Evolutionary conservation across 1,140 invertebrate genomes (phyloP), one percentile per base, ranked within the genome.

Genomic region (Lepidurus packardi): DNA sequence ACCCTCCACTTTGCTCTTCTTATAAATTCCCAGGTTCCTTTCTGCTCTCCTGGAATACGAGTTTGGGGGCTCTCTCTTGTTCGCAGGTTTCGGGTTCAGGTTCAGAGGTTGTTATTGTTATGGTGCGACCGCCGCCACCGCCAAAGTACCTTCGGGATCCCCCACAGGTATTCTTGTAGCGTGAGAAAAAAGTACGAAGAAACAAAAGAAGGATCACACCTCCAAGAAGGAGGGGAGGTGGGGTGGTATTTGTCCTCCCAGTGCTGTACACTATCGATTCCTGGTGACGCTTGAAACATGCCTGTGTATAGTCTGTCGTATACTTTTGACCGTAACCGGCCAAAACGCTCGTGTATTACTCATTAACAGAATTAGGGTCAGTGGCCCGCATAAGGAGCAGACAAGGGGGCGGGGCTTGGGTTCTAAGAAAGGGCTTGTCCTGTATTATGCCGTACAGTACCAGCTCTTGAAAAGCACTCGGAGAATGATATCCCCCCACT

Each of bases 361-460:
- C 53, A 65, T 65, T 65, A 65, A 21, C 53, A n/a, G 34, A 65
- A 65, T 65, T 65, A 65, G 21, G 53, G 53, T 65, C 53, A 21
- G 16, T 21, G 53, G 53, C 53, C 53, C 4, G 21, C 16, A 65
- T 21, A 21, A 21, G 21, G 53, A 16, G n/a, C 53, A 65, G 53
- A 65, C 53, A 21, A 65, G 21, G 53, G 13, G 53, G 53, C 53
- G 53, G 53, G 53, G 53, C 53, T 65, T 65, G 53, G 13, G 53
- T 13, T 13, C n/a, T 21, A 6, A 13, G 53, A 16, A 47, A 1
- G 53, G 16, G 4, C 53, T 65, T 34, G 34, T 34, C 34, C 34
- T 34, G 34, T 34, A 34, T 34, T 34, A 34, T 34, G 34, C 34
- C 34, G 3, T 34, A 3, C 34, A 34, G 34, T 34, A 34, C 34